Conservation (phyloP, 2,888 invertebrate genomes). For the Amblyjoppa fuscipennis region DNA sequence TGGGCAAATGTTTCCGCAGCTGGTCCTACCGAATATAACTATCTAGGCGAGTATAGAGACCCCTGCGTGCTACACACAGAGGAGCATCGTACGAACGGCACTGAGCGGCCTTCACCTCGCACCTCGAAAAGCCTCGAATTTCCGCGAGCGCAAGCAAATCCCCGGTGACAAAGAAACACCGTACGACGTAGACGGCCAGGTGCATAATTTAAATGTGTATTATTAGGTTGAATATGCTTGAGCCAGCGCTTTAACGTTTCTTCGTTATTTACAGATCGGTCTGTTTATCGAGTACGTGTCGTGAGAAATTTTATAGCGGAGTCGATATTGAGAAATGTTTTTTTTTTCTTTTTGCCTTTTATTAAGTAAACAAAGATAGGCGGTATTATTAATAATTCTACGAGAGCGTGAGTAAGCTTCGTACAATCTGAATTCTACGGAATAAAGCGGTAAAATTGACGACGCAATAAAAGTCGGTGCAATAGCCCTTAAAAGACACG, state of each 20-base stretch:
- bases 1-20: constrained; percentile 2
- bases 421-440: constrained; percentile 3
- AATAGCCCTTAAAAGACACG: constrained; percentile 29
- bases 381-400: neutral
- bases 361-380: neutral
- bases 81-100: constrained; percentile 22
- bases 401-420: neutral
- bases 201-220: constrained; percentile 44
- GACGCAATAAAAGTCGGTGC: constrained; percentile 38
- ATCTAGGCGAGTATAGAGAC: neutral
- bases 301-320: constrained; percentile 49
- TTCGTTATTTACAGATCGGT: constrained; percentile 54
- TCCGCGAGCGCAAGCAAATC: constrained; percentile 50
- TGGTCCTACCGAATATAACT: constrained; percentile 17
- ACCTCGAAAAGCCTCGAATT: constrained; percentile 60
- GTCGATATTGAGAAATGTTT: constrained; percentile 4
- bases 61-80: constrained; percentile 7
- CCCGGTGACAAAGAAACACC: constrained; percentile 48
- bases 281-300: constrained; percentile 29
- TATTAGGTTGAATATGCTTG: constrained; percentile 32
- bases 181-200: constrained; percentile 11
- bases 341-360: neutral
- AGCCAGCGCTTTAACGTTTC: constrained; percentile 17
- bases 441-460: constrained; percentile 4
- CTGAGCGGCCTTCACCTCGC: constrained; percentile 62